phyloP scores from a whole-genome alignment of 1,140 invertebrate genomes.

The Phthorimaea operculella region DNA sequence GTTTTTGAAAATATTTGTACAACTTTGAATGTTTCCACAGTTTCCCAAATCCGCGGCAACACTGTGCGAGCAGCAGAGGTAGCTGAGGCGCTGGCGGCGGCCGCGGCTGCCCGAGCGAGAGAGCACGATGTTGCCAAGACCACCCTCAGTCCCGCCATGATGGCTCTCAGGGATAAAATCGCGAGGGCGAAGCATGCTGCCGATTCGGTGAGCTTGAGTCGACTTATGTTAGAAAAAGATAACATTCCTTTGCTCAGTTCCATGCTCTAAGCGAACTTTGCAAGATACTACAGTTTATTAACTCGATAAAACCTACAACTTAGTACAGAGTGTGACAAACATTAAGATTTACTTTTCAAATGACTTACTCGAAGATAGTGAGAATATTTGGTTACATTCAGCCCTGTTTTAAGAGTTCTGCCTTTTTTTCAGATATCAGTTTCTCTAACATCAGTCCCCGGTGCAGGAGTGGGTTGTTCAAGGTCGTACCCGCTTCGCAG shows the following conservation, averaged over 20 bases:
- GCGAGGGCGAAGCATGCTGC: slow-evolving; percentile 82
- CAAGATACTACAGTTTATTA: no score
- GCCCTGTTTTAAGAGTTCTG: no score
- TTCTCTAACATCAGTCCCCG: slow-evolving; percentile 74
- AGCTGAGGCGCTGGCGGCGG: slow-evolving; percentile 65
- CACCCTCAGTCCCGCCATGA: slow-evolving; percentile 71
- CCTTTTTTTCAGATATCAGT: slow-evolving; percentile 75
- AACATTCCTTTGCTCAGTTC: no score
- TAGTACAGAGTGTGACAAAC: no score
- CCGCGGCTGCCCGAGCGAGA: slow-evolving; percentile 66
- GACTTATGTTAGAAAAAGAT: no score
- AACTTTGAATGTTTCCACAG: slow-evolving; percentile 13
- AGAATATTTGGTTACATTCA: no score
- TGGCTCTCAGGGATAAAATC: slow-evolving; percentile 78
- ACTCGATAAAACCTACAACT: no score
- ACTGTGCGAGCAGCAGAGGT: slow-evolving; percentile 68
- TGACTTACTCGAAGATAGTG: no score
- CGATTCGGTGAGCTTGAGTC: slow-evolving; percentile 75
- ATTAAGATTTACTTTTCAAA: no score
- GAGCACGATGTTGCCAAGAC: slow-evolving; percentile 73
- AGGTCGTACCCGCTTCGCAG: slow-evolving; percentile 77
- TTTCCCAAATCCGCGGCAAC: slow-evolving; percentile 71
- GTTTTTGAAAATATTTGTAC: no score
- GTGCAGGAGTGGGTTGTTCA: slow-evolving; percentile 71
- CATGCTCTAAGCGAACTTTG: no score